phyloP scores from a whole-genome alignment of 1,140 invertebrate genomes.

The Onthophagus taurus region DNA sequence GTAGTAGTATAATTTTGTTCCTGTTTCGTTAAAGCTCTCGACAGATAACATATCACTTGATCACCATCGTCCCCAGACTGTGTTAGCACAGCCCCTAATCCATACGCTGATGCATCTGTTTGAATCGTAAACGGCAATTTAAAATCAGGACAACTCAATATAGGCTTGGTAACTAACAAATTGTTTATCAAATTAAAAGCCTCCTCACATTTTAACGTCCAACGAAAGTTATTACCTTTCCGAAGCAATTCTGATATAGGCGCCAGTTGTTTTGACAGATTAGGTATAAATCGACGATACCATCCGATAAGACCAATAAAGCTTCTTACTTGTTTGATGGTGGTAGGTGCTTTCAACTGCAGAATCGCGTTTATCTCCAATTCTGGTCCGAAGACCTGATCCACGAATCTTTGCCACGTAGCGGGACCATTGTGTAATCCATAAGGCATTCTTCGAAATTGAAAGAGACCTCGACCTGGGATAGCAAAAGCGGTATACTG shows the following conservation, averaged over 20 bases:
- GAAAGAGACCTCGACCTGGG: conserved; percentile 29
- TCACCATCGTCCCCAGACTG: too few relatives aligned
- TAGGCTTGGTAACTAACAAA: background rate
- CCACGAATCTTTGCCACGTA: conserved; percentile 16
- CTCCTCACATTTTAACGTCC: background rate
- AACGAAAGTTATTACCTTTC: background rate
- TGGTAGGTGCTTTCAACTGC: background rate
- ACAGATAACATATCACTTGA: background rate
- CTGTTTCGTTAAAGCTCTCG: background rate
- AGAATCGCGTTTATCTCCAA: background rate
- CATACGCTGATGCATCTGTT: background rate
- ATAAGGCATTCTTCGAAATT: conserved; percentile 35
- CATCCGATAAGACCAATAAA: background rate
- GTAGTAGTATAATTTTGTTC: background rate
- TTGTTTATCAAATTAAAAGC: background rate
- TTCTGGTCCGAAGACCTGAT: conserved; percentile 10
- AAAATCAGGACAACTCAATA: background rate
- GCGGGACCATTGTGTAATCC: conserved; percentile 31
- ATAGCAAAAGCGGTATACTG: conserved; percentile 36
- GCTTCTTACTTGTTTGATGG: background rate
- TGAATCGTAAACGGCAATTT: background rate
- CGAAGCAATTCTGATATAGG: background rate
- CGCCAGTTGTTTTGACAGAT: background rate
- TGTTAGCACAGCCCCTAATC: background rate
- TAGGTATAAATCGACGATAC: background rate